Evolutionary conservation across 1,140 invertebrate species (phyloP).

Genomic region (Trichonephila inaurata): DNA sequence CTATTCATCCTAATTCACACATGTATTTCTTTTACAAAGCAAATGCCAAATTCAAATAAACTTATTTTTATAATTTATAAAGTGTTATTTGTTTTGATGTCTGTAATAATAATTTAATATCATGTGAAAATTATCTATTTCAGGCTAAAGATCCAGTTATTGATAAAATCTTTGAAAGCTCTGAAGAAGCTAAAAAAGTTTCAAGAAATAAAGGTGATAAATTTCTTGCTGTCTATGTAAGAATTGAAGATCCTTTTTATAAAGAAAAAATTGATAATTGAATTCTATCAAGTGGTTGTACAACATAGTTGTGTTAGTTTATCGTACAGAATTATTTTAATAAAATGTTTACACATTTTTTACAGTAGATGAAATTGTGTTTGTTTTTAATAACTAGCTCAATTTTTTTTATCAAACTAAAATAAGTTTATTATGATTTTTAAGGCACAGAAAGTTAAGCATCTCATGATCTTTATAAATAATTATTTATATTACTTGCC

Average conservation of each 20-base stretch:
- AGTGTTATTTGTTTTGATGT: no score
- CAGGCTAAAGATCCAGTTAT: constrained; percentile 92
- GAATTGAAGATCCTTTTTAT: constrained; percentile 84
- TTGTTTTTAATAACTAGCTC: no score
- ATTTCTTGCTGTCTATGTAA: constrained; percentile 93
- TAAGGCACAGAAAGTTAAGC: no score
- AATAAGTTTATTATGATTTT: no score
- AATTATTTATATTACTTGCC: no score
- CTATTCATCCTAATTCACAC: no score
- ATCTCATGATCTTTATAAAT: no score
- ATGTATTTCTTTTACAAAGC: no score
- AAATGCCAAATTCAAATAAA: no score
- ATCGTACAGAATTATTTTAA: not conserved
- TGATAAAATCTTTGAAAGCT: constrained; percentile 93
- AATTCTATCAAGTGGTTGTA: not conserved
- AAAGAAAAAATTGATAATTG: not conserved
- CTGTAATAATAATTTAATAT: no score
- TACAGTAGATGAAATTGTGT: not conserved
- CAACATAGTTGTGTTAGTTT: not conserved
- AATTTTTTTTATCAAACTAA: no score
- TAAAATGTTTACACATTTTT: not conserved
- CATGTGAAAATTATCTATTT: constrained; percentile 50
- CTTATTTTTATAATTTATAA: no score
- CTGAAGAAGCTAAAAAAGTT: constrained; percentile 99
- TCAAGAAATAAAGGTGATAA: constrained; percentile 96